phyloP scores from a whole-genome alignment of 2,888 invertebrate species.

The Erebia epiphron region DNA sequence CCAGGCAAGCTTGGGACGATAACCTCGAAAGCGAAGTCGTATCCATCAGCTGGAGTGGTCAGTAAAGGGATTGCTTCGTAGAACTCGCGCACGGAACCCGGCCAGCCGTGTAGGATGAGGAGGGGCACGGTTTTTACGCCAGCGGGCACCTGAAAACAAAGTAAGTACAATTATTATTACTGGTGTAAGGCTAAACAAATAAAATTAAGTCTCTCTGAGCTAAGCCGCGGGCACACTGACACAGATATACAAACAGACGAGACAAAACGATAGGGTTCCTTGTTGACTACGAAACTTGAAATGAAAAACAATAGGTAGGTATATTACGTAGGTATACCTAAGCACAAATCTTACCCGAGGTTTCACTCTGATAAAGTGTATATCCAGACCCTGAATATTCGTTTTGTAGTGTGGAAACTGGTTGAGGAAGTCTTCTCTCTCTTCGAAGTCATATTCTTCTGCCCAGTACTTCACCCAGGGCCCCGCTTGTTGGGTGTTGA shows the following conservation, averaged over 20 bases:
- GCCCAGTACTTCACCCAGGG: conserved; percentile 88
- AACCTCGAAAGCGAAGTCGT: conserved; percentile 83
- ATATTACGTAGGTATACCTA: too few species aligned
- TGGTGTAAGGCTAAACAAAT: too few species aligned
- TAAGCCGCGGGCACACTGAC: too few species aligned
- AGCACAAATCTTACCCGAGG: conserved; percentile 57
- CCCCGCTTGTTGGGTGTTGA: conserved; percentile 85
- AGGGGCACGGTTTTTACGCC: conserved; percentile 82
- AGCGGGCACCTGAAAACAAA: conserved; percentile 50
- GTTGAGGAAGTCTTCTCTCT: conserved; percentile 80
- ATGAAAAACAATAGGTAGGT: too few species aligned
- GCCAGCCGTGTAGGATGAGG: conserved; percentile 94
- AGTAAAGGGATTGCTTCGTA: conserved; percentile 88
- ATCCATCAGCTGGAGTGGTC: conserved; percentile 68
- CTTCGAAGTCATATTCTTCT: conserved; percentile 82
- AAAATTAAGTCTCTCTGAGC: too few species aligned
- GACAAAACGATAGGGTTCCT: too few species aligned
- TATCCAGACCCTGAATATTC: conserved; percentile 86
- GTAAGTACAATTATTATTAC: too few species aligned
- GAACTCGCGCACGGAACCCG: conserved; percentile 93
- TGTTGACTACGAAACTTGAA: too few species aligned
- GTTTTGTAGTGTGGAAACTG: conserved; percentile 87
- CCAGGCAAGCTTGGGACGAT: conserved; percentile 83
- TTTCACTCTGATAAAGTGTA: conserved; percentile 87
- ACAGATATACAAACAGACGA: too few species aligned